Evolutionary conservation across 2,888 invertebrate genomes (phyloP), one percentile per base, ranked within the genome.

Genomic region (Aradus depressus): DNA sequence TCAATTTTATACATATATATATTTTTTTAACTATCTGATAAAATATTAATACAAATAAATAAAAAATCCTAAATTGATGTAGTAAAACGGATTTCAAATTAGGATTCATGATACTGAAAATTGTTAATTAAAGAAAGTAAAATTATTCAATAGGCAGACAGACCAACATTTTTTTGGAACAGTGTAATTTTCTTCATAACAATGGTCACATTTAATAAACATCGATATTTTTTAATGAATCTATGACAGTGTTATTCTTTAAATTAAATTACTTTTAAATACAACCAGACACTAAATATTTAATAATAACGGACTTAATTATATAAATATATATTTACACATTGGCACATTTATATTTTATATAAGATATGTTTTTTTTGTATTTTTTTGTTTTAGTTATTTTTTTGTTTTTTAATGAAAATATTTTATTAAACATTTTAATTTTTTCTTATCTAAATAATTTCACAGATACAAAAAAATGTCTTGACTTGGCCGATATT

Each of bases 341-440:
- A 52, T 59, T 57, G 55, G 57, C 52, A 57, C 54, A 52, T 55
- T 52, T 54, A 52, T 49, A 49, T 51, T 55, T 57, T 38, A 28
- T 52, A 52, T 52, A 59, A 58, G 57, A 59, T 59, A 59, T 59
- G 57, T 59, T 55, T 59, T 54, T 58, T 51, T 57, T 52, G 57
- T 56, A 55, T 56, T 56, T 50, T 52, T 56, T 50, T 53, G 50
- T 55, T 48, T 44, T 49, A 28, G 34, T 38, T 38, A 34, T 45
- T 35, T 45, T 44, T 25, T 39, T 55, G 35, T 43, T 52, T 51
- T 49, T 55, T 52, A 52, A 42, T 52, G 47, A 52, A 55, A 53
- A 55, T 48, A 51, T 52, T 52, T 55, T 51, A 44, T 50, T 37
- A 47, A 38, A 28, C 31, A 47, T 50, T 31, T 50, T 50, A 42